phyloP scores from a whole-genome alignment of 2,888 invertebrate genomes.

The Deilephila porcellus region DNA sequence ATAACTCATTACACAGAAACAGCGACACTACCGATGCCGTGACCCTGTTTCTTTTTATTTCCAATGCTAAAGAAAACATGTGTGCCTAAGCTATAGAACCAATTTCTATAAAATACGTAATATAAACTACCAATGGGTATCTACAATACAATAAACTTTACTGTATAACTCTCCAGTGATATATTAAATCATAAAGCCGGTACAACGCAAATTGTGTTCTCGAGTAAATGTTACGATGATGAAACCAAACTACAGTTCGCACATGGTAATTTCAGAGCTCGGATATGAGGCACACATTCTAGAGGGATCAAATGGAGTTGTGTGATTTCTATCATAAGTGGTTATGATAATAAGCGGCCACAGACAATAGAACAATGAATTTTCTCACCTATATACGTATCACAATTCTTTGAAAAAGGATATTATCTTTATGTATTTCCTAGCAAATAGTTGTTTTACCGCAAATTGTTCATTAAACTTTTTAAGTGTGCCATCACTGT shows the following conservation, averaged over 20 bases:
- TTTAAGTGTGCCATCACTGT: background rate
- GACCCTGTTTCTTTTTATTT: too few species aligned
- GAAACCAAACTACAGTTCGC: background rate
- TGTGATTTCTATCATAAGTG: conserved; percentile 72
- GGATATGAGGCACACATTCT: conserved; percentile 35
- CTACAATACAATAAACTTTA: background rate
- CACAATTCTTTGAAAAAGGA: conserved; percentile 66
- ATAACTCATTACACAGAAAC: background rate
- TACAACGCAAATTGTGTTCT: background rate
- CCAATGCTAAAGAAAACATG: too few species aligned
- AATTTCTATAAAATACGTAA: too few species aligned
- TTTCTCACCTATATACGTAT: conserved; percentile 76
- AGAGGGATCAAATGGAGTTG: conserved; percentile 46
- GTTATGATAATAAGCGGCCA: conserved; percentile 69
- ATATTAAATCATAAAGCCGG: background rate
- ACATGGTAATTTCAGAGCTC: background rate
- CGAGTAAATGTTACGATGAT: background rate
- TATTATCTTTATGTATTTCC: conserved; percentile 18
- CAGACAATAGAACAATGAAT: conserved; percentile 81
- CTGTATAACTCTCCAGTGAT: background rate
- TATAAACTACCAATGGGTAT: too few species aligned
- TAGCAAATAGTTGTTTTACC: background rate
- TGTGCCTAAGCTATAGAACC: too few species aligned
- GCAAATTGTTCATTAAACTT: background rate
- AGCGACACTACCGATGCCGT: too few species aligned